Evolutionary conservation across 2,113 vertebrate genomes (phyloP), one percentile per base, ranked within the genome.

Genomic region (Hypomesus transpacificus): DNA sequence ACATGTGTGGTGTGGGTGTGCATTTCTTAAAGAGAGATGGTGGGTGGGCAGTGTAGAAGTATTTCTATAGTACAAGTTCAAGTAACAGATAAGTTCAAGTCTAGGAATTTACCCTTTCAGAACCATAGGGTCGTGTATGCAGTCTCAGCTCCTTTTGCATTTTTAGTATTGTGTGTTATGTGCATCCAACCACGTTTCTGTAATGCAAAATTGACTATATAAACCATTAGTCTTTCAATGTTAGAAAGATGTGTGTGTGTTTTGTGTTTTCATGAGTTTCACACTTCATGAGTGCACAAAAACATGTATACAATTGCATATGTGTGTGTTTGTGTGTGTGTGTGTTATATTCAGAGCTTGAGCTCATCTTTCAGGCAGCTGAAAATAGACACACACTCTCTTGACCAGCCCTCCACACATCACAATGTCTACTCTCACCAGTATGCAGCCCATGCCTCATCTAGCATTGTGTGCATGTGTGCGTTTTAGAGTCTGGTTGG

Each of bases 311-410:
- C 16, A 26, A 8, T 20, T 26, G 58, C 1, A 22, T 0, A n/a
- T 6, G 58, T 26, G 22, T 14, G 21, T 52, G 66, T 24, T 16
- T 4, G 66, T 18, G 16, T 63, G 61, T 31, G 72, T 66, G 17
- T 66, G 54, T 68, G 63, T 80, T 69, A 74, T 57, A 62, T 75
- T 80, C 21, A 75, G 79, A 78, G 59, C 24, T 14, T 52, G 56
- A 69, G 67, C 70, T 89, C 86, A 76, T 79, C 65, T 90, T 89
- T 62, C 84, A 74, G 71, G 59, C 1, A 58, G 74, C 64, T 80
- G 63, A 77, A 86, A 87, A 89, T 88, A 90, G 75, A 73, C 54
- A 52, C 63, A 57, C 46, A 57, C 14, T 56, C 70, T 70, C 14
- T 75, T 34, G 75, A 46, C 66, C 59, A 80, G 74, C 73, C 64